phyloP scores from a whole-genome alignment of 2,113 vertebrate species.

The Ptilonorhynchus violaceus region DNA sequence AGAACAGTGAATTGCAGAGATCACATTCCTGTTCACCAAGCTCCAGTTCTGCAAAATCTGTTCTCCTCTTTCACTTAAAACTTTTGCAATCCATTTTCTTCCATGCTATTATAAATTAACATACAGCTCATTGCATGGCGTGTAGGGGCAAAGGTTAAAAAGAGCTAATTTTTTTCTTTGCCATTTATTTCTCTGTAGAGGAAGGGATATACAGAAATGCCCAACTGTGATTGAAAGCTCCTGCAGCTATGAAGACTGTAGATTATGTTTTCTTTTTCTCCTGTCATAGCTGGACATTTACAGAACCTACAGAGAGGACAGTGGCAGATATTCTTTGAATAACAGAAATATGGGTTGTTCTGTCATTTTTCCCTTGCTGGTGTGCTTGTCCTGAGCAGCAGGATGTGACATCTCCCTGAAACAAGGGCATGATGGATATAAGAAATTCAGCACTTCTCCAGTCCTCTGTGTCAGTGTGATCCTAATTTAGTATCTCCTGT shows the following conservation, averaged over 20 bases:
- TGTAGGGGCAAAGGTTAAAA: not conserved
- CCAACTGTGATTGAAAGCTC: not conserved
- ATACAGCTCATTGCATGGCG: not conserved
- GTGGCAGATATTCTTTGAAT: not conserved
- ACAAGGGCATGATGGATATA: not conserved
- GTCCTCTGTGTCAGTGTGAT: not conserved
- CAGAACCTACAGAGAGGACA: not conserved
- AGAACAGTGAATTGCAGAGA: not conserved
- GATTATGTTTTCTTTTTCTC: not conserved
- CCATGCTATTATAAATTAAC: not conserved
- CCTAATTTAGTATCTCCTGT: not conserved
- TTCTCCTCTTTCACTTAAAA: not conserved
- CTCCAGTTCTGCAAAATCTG: not conserved
- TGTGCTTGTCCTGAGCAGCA: not conserved
- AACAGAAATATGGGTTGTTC: not conserved
- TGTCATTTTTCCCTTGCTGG: not conserved
- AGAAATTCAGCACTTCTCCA: not conserved
- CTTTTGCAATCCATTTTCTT: not conserved
- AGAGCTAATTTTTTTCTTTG: not conserved
- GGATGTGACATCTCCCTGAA: not conserved
- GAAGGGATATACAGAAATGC: not conserved
- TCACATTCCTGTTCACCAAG: not conserved
- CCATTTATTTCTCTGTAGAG: not conserved
- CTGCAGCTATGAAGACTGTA: not conserved
- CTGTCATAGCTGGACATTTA: not conserved